phyloP scores from a whole-genome alignment of 2,888 invertebrate genomes.

The Biston stratarius region DNA sequence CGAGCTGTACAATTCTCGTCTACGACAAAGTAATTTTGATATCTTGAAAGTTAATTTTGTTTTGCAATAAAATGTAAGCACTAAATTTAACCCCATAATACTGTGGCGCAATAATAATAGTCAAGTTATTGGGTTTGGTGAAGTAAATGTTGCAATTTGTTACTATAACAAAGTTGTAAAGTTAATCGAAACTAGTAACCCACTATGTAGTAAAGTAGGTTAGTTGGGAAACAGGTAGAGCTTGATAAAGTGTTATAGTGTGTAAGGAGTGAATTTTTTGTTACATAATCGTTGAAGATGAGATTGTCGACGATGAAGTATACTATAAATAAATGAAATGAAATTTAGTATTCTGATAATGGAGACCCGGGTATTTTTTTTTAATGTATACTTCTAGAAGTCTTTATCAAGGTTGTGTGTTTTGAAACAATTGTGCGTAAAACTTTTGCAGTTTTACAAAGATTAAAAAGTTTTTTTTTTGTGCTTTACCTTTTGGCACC shows the following conservation, averaged over 20 bases:
- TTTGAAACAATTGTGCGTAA: too few relatives aligned
- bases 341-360: too few relatives aligned
- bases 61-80: not conserved
- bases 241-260: constrained; percentile 10
- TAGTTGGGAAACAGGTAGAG: constrained; percentile 8
- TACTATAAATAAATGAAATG: too few relatives aligned
- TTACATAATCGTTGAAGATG: constrained; percentile 4
- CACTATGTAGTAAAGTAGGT: not conserved
- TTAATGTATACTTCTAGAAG: too few relatives aligned
- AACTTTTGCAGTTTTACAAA: too few relatives aligned
- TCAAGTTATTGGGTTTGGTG: not conserved
- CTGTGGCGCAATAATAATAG: not conserved
- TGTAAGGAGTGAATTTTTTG: constrained; percentile 10
- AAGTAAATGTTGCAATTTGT: not conserved
- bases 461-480: too few relatives aligned
- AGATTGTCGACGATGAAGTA: too few relatives aligned
- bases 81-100: not conserved
- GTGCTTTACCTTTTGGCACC: too few relatives aligned
- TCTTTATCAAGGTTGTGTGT: too few relatives aligned
- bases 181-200: too few relatives aligned
- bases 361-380: too few relatives aligned
- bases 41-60: constrained; percentile 4
- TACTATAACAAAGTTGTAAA: constrained; percentile 5
- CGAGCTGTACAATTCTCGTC: not conserved
- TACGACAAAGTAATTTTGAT: constrained; percentile 4